Evolutionary conservation across 2,797 vertebrate genomes (phyloP), one percentile per base, ranked within the genome.

Genomic region (Molothrus aeneus): DNA sequence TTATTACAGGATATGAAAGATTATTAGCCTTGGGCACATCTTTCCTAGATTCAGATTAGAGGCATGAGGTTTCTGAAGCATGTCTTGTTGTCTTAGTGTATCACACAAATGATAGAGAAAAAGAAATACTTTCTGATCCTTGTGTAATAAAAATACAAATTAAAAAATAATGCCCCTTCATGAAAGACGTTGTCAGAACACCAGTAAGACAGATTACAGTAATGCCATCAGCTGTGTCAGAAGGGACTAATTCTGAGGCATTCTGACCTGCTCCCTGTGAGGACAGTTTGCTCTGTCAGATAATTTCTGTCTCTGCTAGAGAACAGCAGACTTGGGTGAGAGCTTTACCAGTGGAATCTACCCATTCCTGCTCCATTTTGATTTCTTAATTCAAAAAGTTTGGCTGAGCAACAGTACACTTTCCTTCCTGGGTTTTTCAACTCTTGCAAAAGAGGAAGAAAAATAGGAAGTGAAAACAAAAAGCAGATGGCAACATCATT

Each of bases 391-490:
- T 93, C 54, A 74, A 64, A 65, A 64, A 66, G 17, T 7, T 83
- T 83, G 59, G 25, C 51, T 91, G 60, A 86, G 25, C 19, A 84
- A 60, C 38, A 65, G 34, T 14, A 54, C 66, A 57, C n/a, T 53
- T 82, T 54, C 31, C 18, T 68, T 89, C 63, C 36, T 68, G 45
- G 31, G 17, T 47, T 75, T 74, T 91, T 88, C 32, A 79, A 2
- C 25, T 63, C 66, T 74, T 80, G 48, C 56, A 93, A 61, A 61
- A 61, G 60, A 61, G 64, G 73, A 32, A 90, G 53, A 26, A 87
- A 89, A 95, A 90, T 43, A 51, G 73, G 53, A 95, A 86, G 22
- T 51, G 54, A 70, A 93, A 89, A 70, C 32, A 68, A 94, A 91
- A 92, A 86, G 34, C 53, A 56, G 25, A 88, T 3, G 4, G 54